Evolutionary conservation across 2,888 invertebrate genomes (phyloP).

Genomic region (Eutolmus rufibarbis): DNA sequence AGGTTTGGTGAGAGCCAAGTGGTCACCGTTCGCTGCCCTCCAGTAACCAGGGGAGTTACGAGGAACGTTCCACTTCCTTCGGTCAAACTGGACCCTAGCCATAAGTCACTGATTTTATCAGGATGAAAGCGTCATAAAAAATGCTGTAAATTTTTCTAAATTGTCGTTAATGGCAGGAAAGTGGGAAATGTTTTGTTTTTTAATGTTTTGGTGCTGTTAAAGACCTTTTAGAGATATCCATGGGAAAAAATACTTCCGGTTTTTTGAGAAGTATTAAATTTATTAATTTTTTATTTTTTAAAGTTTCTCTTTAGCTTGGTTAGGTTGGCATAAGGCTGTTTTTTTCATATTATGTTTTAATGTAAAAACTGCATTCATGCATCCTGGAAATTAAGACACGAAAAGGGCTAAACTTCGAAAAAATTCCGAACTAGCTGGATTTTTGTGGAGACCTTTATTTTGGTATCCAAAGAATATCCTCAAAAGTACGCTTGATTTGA

Average conservation of each 20-base stretch:
- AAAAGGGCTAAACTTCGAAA: too few relatives aligned
- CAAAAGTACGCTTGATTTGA: too few relatives aligned
- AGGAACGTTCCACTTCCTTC: not conserved
- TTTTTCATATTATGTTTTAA: too few relatives aligned
- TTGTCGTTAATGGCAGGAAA: not conserved
- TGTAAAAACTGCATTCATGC: too few relatives aligned
- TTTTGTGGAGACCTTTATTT: too few relatives aligned
- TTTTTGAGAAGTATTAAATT: not conserved
- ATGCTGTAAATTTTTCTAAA: conserved; percentile 3
- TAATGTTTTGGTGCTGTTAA: not conserved
- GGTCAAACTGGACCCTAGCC: not conserved
- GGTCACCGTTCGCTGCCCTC: conserved; percentile 32
- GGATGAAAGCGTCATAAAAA: not conserved
- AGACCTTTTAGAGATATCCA: not conserved
- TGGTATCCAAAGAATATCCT: too few relatives aligned
- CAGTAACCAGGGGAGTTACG: not conserved
- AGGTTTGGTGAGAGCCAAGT: not conserved
- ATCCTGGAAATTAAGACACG: too few relatives aligned
- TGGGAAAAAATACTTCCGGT: not conserved
- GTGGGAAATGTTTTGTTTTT: not conserved
- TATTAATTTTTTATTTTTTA: too few relatives aligned
- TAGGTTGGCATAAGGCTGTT: too few relatives aligned
- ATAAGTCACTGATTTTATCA: conserved; percentile 37
- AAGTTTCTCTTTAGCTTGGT: too few relatives aligned
- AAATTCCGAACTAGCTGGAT: too few relatives aligned